phyloP scores from a whole-genome alignment of 2,113 vertebrate genomes.

The Salvator merianae region DNA sequence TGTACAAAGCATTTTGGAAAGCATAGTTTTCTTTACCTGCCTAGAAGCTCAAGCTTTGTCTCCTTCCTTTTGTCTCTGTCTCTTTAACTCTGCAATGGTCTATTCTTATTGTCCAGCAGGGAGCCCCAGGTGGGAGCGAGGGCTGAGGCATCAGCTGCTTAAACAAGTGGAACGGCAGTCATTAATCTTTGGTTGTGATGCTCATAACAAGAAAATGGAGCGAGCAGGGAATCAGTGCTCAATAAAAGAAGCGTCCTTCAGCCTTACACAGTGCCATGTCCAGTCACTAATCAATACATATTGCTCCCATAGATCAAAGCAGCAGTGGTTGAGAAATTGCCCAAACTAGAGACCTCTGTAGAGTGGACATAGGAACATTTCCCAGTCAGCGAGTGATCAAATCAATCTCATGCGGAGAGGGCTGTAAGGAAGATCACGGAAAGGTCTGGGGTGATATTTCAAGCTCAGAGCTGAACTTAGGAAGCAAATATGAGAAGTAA shows the following conservation, averaged over 20 bases:
- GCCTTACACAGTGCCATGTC: slow-evolving; percentile 61
- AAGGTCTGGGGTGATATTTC: slow-evolving; percentile 26
- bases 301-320: slow-evolving; percentile 62
- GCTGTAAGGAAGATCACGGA: slow-evolving; percentile 30
- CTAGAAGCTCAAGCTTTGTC: slow-evolving; percentile 48
- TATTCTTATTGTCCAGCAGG: slow-evolving; percentile 60
- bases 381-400: slow-evolving; percentile 38
- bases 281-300: slow-evolving; percentile 68
- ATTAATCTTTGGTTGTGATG: slow-evolving; percentile 69
- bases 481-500: neutral
- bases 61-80: slow-evolving; percentile 47
- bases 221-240: slow-evolving; percentile 61
- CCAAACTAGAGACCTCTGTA: slow-evolving; percentile 35
- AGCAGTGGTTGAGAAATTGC: slow-evolving; percentile 56
- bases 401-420: slow-evolving; percentile 57
- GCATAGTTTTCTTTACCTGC: slow-evolving; percentile 38
- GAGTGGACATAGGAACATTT: slow-evolving; percentile 57
- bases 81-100: slow-evolving; percentile 43
- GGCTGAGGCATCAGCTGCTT: slow-evolving; percentile 66
- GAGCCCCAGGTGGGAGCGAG: slow-evolving; percentile 59
- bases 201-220: slow-evolving; percentile 66
- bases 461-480: slow-evolving; percentile 23
- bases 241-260: slow-evolving; percentile 65
- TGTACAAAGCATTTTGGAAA: slow-evolving; percentile 32
- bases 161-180: slow-evolving; percentile 60